Evolutionary conservation across 2,797 vertebrate species (phyloP).

Genomic region (Diglossa cyanea): DNA sequence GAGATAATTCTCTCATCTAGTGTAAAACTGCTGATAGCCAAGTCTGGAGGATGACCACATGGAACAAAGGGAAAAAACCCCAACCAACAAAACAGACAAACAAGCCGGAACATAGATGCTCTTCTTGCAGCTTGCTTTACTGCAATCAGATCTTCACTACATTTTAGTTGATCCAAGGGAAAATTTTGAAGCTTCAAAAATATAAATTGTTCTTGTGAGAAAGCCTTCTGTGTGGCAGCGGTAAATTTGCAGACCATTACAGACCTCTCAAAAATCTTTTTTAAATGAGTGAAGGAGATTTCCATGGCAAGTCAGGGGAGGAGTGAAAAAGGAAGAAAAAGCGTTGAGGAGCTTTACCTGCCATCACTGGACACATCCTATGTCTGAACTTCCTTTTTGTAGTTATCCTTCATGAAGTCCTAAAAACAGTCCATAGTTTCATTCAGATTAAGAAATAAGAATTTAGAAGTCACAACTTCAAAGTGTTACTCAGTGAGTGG

Average conservation of each 20-base stretch:
- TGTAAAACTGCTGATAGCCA: not conserved
- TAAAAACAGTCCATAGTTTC: not conserved
- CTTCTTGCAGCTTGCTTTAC: not conserved
- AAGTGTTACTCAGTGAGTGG: not conserved
- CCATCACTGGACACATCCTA: not conserved
- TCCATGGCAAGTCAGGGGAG: not conserved
- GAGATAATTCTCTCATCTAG: not conserved
- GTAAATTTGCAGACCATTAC: not conserved
- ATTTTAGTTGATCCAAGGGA: not conserved
- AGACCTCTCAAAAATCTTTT: not conserved
- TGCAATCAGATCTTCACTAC: not conserved
- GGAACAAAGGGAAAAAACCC: not conserved
- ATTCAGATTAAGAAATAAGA: not conserved
- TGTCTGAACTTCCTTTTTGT: not conserved
- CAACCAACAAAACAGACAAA: not conserved
- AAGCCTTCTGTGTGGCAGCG: not conserved
- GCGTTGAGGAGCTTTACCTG: accelerated
- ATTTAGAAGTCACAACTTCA: not conserved
- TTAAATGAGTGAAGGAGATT: not conserved
- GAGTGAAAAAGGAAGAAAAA: not conserved
- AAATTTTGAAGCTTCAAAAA: not conserved
- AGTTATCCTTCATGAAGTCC: not conserved
- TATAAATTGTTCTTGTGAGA: not conserved
- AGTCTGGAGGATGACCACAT: not conserved
- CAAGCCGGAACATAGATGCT: not conserved